These are phyloP conservation scores for Uropsilus gracilis DNA, from an alignment of 2,113 vertebrate genomes.

Conservation along the genomic window DNA sequence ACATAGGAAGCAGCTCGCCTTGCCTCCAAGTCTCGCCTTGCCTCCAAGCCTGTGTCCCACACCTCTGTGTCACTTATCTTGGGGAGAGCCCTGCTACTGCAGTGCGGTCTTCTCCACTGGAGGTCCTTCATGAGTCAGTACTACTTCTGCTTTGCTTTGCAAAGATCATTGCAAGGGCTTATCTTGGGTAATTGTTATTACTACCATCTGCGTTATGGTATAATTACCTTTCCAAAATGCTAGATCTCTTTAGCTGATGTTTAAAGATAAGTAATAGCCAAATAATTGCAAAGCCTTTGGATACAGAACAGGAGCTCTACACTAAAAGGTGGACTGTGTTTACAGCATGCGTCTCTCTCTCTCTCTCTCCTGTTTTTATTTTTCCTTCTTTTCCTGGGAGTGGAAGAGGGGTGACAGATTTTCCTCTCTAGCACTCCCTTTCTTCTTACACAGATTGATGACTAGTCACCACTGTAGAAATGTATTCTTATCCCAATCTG, in stretches of 20 bases:
- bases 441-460: constrained; percentile 76
- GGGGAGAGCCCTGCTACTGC: constrained; percentile 73
- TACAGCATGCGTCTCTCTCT: constrained; percentile 32
- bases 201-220: constrained; percentile 86
- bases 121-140: constrained; percentile 83
- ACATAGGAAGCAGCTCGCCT: constrained; percentile 61
- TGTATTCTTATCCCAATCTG: constrained; percentile 74
- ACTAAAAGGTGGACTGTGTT: constrained; percentile 78
- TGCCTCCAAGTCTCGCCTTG: constrained; percentile 70
- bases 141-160: constrained; percentile 81
- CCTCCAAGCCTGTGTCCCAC: constrained; percentile 30
- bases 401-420: constrained; percentile 57
- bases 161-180: constrained; percentile 87
- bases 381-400: neutral
- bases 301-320: constrained; percentile 62
- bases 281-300: constrained; percentile 82
- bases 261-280: constrained; percentile 87
- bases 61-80: constrained; percentile 65
- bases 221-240: constrained; percentile 88
- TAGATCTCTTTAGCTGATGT: constrained; percentile 84
- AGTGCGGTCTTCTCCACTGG: constrained; percentile 81
- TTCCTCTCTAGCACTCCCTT: constrained; percentile 45
- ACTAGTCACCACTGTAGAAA: constrained; percentile 68
- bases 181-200: constrained; percentile 87
- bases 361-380: neutral